Evolutionary conservation across 2,888 invertebrate genomes (phyloP), one percentile per base, ranked within the genome.

Genomic region (Cistogaster globosa): DNA sequence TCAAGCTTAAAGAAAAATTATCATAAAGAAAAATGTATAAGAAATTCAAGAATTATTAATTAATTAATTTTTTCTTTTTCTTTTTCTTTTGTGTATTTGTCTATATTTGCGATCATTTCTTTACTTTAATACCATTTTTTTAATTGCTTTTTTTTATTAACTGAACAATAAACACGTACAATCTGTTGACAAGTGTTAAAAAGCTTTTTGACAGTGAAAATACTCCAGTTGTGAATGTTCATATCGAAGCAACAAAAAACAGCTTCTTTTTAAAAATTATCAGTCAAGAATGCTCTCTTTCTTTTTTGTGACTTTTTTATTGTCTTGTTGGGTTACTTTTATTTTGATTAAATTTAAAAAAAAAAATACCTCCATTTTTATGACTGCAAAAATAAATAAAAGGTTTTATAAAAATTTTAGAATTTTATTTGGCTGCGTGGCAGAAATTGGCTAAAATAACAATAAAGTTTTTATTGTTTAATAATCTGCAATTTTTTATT

Each of bases 41-140:
- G 87, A 89, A 90, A 89, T 88, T 90, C 90, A 90, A 90, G 90
- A 89, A 87, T 89, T 88, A 90, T 89, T 90, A 1, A 42, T 11
- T 12, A 42, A 12, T 90, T 87, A 90, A 90, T 88, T 77, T 48
- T 38, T 45, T 58, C 16, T 69, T 38, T 4, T 72, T 26, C 18
- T 5, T 16, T 16, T 11, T 18, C 2, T 16, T 16, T 9, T 18
- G 20, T 42, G 6, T 26, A 32, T 38, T 36, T 18, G 62, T n/a
- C 36, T 12, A n/a, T 42, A 12, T 72, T 18, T 20, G 9, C 1
- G 14, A 42, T 12, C 3, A 42, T 11, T 42, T 42, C 4, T 3
- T 11, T 42, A 42, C 42, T 51, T 18, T 18, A 1, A 55, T 45
- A 60, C 53, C 83, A 84, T 80, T 55, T 26, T 16, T 42, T 36